These are phyloP conservation scores for Stictonetta naevosa DNA, from an alignment of 2,113 vertebrate genomes.

Conservation along the genomic window DNA sequence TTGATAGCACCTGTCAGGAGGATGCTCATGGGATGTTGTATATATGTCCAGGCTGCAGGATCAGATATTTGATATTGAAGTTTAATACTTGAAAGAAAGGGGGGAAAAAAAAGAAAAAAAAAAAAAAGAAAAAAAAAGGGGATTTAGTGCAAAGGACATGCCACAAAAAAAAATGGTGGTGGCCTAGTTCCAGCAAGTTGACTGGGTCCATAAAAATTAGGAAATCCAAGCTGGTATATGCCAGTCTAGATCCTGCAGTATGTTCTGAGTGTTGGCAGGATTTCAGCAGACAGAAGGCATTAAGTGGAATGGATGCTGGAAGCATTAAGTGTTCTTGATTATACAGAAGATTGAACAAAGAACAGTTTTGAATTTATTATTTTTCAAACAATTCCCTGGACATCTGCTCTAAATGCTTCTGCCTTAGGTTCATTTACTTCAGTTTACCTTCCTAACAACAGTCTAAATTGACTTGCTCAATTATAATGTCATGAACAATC, in stretches of 20 bases:
- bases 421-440: not conserved
- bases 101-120: too few relatives aligned
- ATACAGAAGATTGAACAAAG: not conserved
- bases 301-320: not conserved
- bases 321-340: not conserved
- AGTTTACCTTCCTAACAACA: not conserved
- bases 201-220: not conserved
- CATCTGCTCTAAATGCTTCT: not conserved
- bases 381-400: not conserved
- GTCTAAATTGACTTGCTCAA: not conserved
- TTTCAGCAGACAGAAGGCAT: not conserved
- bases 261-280: not conserved
- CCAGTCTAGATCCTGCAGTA: not conserved
- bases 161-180: not conserved
- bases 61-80: not conserved
- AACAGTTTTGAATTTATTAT: not conserved
- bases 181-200: not conserved
- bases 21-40: not conserved
- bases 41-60: not conserved
- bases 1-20: not conserved
- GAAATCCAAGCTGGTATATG: not conserved
- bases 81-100: not conserved
- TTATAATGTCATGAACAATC: not conserved
- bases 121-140: not conserved
- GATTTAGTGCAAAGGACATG: not conserved